Evolutionary conservation across 2,113 vertebrate species (phyloP).

Genomic region (Hydrochoerus hydrochaeris): DNA sequence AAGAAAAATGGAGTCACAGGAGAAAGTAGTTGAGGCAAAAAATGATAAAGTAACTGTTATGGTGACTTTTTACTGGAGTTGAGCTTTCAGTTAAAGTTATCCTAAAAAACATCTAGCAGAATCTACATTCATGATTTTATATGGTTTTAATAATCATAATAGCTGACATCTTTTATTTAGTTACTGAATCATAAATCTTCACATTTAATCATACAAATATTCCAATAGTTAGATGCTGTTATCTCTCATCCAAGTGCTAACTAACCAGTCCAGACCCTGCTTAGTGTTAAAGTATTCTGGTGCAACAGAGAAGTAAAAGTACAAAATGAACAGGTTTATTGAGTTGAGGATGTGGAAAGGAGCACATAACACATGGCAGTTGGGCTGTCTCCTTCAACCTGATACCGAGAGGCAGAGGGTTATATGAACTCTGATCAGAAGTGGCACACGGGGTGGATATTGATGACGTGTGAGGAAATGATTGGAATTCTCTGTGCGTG

Average conservation of each 20-base stretch:
- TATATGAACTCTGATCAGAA: too few species aligned
- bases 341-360: too few species aligned
- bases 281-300: neutral
- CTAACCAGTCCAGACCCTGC: neutral
- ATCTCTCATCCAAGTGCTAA: neutral
- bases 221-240: neutral
- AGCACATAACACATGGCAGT: too few species aligned
- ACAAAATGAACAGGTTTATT: too few species aligned
- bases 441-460: too few species aligned
- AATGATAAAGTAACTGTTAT: neutral
- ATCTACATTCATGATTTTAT: neutral
- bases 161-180: neutral
- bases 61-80: neutral
- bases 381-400: too few species aligned
- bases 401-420: too few species aligned
- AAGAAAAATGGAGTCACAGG: neutral
- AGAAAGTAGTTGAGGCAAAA: slow-evolving; percentile 11
- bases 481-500: too few species aligned
- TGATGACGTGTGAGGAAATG: too few species aligned
- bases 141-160: neutral
- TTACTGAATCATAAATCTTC: neutral
- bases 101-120: neutral
- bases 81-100: neutral
- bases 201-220: slow-evolving; percentile 26
- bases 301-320: too few species aligned